Evolutionary conservation across 2,113 vertebrate species (phyloP), one percentile per base, ranked within the genome.

Genomic region (Actenoides lindsayi): DNA sequence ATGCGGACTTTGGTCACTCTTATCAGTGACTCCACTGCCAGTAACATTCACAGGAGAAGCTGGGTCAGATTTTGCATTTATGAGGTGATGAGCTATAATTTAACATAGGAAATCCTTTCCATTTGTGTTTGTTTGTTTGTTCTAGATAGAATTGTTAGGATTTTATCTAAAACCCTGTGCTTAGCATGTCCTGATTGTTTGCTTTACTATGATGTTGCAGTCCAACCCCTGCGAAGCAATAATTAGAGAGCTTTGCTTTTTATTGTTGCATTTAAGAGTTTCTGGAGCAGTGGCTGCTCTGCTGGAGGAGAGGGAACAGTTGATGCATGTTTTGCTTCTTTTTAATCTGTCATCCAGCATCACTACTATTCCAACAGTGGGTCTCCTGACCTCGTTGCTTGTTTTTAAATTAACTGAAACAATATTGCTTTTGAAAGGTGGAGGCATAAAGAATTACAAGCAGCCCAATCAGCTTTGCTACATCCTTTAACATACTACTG

Each of bases 331-430:
- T 96, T 82, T 78, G 4, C 83, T 93, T 81, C 76, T 90, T 94
- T 97, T 93, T 83, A 95, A 87, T 89, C 79, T 64, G 83, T 71
- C 5, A 1, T 80, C 42, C 42, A 83, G 33, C 7, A 2, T 92
- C 64, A 63, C 79, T 92, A 10, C 68, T 89, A 53, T 76, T 97
- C 65, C 48, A 90, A n/a, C 48, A 69, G 59, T 50, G 51, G 35
- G 25, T 39, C 54, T 93, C n/a, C 75, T 76, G 59, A 63, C 46
- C 90, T 93, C 31, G 50, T 87, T 90, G 31, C 60, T 73, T 94
- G 37, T 79, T 97, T 95, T 79, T 48, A 92, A 93, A 94, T 94
- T 83, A 94, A 80, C 51, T 76, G 48, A 63, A 90, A 93, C 92
- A 83, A 67, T 68, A 65, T 5, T 93, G 71, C 59, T 93, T 88